phyloP scores from a whole-genome alignment of 2,113 vertebrate genomes.

The Pseudolaguvia tuberculata region DNA sequence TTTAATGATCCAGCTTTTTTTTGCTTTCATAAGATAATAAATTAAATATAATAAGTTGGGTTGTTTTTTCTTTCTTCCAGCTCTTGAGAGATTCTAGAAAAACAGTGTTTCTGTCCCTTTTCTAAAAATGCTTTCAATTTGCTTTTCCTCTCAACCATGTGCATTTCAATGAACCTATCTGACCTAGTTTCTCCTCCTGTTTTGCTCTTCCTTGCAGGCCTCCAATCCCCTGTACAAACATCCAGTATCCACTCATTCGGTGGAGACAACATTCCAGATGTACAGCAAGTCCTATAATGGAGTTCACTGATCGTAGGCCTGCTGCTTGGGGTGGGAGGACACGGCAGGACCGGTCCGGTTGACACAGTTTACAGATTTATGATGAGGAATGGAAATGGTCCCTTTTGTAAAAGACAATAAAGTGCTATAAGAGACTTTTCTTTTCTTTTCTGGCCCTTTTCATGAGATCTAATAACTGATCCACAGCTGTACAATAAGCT shows the following conservation, averaged over 20 bases:
- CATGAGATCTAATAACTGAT: constrained; percentile 17
- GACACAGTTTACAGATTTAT: constrained; percentile 35
- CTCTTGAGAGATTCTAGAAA: no score
- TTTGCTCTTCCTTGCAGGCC: constrained; percentile 67
- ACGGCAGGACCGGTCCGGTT: constrained; percentile 66
- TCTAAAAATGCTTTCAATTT: no score
- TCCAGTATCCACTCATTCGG: constrained; percentile 77
- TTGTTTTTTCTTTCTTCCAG: no score
- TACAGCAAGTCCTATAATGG: constrained; percentile 86
- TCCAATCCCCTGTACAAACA: constrained; percentile 94
- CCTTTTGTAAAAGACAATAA: constrained; percentile 17
- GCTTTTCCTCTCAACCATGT: constrained; percentile 23
- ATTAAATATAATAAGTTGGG: no score
- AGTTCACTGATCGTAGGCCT: constrained; percentile 74
- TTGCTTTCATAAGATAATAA: no score
- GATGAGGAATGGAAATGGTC: constrained; percentile 5
- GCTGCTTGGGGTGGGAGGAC: constrained; percentile 41
- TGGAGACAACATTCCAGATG: constrained; percentile 83
- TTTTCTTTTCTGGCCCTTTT: neutral
- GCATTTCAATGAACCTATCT: constrained; percentile 43
- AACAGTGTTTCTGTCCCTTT: no score
- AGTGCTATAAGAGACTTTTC: neutral
- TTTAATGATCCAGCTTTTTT: no score
- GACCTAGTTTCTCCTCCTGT: constrained; percentile 37
- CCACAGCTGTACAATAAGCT: constrained; percentile 2